Base-by-base conservation (phyloP, 2,888 invertebrate species). In the Mongoloraphidia duomilia region DNA sequence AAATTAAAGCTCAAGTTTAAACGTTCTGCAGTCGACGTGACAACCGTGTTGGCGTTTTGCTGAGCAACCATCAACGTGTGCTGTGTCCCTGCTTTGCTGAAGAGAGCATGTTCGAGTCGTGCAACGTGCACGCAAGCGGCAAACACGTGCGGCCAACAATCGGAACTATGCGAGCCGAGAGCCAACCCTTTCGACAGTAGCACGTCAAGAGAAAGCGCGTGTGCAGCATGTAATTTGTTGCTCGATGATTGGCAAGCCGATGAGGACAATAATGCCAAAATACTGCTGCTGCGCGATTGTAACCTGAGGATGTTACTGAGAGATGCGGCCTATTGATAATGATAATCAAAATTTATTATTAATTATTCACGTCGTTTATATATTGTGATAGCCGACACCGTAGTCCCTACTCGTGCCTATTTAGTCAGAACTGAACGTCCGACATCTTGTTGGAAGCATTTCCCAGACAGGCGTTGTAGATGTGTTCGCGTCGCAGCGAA, bases 81-180 rank as follows among this genome's bases (percentile, higher is more conserved):
- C 2, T 78, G 76, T 55, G 80, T 80, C 35, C 81, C 84, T 57
- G 87, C 87, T 59, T 84, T 82, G 33, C 91, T 90, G 59, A 93
- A 93, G 55, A 91, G 78, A 1, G 84, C 83, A 63, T 93, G 92
- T 60, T 96, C 96, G 60, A 95, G 70, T 60, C 88, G 87, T 5
- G 91, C 86, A 8, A 95, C 89, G 63, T 94, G 93, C 38, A 93
- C 82, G 58, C 93, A 93, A 14, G 93, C 93, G 59, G 86, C 82
- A 63, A 97, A 92, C 52, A 96, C 89, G 63, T 96, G 93, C 54
- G 88, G 86, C 96, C 96, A 96, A 60, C 95, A 95, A 55, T 91
- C 89, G 13, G 89, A 78, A 33, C 93, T 89, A 61, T 93, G 92
- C 38, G 92, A 90, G 5, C 92, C 94, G 8, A 94, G 75, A 62